Evolutionary conservation across 2,113 vertebrate genomes (phyloP).

Genomic region (Lycaon pictus): DNA sequence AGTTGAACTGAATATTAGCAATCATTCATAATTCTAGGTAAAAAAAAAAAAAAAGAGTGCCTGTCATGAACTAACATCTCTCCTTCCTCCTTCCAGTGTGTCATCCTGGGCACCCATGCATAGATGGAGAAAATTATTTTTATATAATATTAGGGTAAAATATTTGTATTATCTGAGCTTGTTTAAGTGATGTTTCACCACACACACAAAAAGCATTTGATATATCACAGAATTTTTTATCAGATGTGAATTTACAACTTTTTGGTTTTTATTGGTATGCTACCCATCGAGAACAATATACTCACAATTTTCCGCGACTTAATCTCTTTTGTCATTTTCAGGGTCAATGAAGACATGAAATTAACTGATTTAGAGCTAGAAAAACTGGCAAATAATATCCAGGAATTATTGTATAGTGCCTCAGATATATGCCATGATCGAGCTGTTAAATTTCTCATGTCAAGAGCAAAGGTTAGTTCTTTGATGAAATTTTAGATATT

Average conservation of each 20-base stretch:
- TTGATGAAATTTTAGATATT: slow-evolving; percentile 60
- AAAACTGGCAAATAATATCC: slow-evolving; percentile 92
- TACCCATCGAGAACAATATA: background rate
- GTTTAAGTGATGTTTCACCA: slow-evolving; percentile 43
- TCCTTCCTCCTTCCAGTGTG: background rate
- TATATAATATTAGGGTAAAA: background rate
- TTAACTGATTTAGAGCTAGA: slow-evolving; percentile 94
- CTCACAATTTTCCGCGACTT: slow-evolving; percentile 18
- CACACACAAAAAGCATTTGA: slow-evolving; percentile 1
- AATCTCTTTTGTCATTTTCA: slow-evolving; percentile 82
- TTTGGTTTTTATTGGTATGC: slow-evolving; percentile 51
- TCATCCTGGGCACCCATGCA: background rate
- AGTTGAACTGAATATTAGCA: slow-evolving; percentile 23
- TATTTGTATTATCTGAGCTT: background rate
- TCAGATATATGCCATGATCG: slow-evolving; percentile 98
- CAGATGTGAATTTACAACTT: slow-evolving; percentile 1
- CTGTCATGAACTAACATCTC: background rate
- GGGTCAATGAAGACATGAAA: slow-evolving; percentile 93
- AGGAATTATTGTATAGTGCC: slow-evolving; percentile 93
- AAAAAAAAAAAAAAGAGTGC: background rate
- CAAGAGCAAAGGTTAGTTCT: slow-evolving; percentile 94
- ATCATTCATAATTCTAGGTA: background rate
- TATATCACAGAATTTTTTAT: slow-evolving; percentile 15
- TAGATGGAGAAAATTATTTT: background rate
- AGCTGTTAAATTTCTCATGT: slow-evolving; percentile 96